phyloP scores from a whole-genome alignment of 2,888 invertebrate species.

The Herminia tarsipennalis region DNA sequence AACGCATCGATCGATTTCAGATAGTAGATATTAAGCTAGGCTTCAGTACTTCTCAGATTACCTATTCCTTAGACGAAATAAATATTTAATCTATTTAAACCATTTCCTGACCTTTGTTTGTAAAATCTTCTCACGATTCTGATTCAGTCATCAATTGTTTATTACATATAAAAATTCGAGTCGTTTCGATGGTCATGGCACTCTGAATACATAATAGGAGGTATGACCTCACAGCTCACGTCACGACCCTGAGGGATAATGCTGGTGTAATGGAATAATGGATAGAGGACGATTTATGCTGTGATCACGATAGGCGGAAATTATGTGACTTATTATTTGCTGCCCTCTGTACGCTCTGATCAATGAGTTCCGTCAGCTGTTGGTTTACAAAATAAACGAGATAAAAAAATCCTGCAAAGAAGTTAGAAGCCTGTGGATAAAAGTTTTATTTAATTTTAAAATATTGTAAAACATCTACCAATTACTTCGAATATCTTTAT shows the following conservation, averaged over 20 bases:
- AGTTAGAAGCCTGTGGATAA: too few relatives aligned
- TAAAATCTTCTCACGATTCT: conserved; percentile 35
- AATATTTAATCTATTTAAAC: conserved; percentile 5
- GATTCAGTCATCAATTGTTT: conserved; percentile 36
- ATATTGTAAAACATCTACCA: too few relatives aligned
- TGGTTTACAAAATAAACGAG: too few relatives aligned
- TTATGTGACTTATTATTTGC: neutral
- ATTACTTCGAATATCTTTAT: too few relatives aligned
- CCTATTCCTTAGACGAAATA: neutral
- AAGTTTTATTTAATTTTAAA: too few relatives aligned
- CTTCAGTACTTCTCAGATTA: neutral
- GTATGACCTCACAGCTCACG: conserved; percentile 46
- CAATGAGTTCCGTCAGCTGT: too few relatives aligned
- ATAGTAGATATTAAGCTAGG: neutral
- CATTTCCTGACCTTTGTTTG: conserved; percentile 8
- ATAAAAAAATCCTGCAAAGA: too few relatives aligned
- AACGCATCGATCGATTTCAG: too few relatives aligned
- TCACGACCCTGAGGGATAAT: conserved; percentile 39
- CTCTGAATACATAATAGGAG: conserved; percentile 46
- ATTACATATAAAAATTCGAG: conserved; percentile 45
- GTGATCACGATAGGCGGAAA: neutral
- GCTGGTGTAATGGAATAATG: conserved; percentile 25
- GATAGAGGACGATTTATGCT: conserved; percentile 14
- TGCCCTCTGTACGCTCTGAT: neutral
- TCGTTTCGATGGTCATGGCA: conserved; percentile 28